phyloP scores from a whole-genome alignment of 2,888 invertebrate genomes.

The Acanthoscelides obtectus region DNA sequence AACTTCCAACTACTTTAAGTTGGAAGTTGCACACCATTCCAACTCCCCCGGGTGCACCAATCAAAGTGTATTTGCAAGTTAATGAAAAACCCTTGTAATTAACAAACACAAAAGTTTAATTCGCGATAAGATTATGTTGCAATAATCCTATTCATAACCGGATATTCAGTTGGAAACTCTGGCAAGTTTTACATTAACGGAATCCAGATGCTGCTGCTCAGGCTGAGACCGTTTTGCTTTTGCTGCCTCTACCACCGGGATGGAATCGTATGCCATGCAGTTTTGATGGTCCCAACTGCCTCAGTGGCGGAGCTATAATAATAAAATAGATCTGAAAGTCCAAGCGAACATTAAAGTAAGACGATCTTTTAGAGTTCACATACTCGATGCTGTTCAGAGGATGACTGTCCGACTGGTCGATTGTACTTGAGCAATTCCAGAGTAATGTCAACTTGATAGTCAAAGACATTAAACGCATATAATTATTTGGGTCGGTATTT shows the following conservation, averaged over 20 bases:
- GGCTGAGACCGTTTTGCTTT: background rate
- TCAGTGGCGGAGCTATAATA: no score
- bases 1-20: background rate
- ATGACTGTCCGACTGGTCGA: no score
- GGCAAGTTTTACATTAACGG: slow-evolving; percentile 13
- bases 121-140: slow-evolving; percentile 10
- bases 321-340: no score
- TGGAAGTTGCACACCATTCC: background rate
- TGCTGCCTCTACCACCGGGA: background rate
- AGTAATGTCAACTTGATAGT: no score
- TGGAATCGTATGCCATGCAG: background rate
- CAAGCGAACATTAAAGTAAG: no score
- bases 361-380: no score
- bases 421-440: no score
- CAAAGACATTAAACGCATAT: no score
- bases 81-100: background rate
- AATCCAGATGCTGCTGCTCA: slow-evolving; percentile 16
- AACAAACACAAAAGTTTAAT: slow-evolving; percentile 8
- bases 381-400: no score
- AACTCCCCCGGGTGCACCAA: background rate
- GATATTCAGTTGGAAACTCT: slow-evolving; percentile 11
- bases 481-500: no score
- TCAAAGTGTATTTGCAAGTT: background rate
- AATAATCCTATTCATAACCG: slow-evolving; percentile 16
- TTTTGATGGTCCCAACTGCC: background rate